Conservation (phyloP, 2,797 vertebrate genomes). For the Mallotus villosus region DNA sequence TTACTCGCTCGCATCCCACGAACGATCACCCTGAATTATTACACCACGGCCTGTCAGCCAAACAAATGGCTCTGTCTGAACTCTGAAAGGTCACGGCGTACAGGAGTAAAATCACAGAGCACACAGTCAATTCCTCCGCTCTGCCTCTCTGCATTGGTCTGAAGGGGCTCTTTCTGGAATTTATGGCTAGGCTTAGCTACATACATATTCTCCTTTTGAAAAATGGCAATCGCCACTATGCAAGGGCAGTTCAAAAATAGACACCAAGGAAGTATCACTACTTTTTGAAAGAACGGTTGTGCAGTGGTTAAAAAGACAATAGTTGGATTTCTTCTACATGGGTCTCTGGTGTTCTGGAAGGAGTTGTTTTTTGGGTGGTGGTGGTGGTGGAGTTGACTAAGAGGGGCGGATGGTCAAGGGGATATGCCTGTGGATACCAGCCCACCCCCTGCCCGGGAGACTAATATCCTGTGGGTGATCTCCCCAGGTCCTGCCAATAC, state of each 20-base stretch:
- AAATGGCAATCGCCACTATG: conserved; percentile 54
- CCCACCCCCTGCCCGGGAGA: conserved; percentile 48
- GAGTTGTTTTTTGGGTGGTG: conserved; percentile 19
- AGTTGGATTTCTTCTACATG: not conserved
- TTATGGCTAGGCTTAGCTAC: conserved; percentile 53
- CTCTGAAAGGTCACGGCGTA: conserved; percentile 69
- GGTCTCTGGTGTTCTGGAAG: not conserved
- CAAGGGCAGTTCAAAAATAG: conserved; percentile 55
- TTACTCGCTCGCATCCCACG: conserved; percentile 48
- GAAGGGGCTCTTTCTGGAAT: conserved; percentile 66
- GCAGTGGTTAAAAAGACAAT: not conserved
- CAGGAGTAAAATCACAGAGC: conserved; percentile 60
- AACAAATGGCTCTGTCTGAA: conserved; percentile 70
- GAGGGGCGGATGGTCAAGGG: conserved; percentile 13
- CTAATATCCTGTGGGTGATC: conserved; percentile 66
- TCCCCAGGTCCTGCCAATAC: conserved; percentile 53
- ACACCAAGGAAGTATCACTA: conserved; percentile 22
- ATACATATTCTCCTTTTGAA: conserved; percentile 61
- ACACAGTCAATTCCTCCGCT: conserved; percentile 55
- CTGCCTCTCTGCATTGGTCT: conserved; percentile 17
- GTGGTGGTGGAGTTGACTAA: conserved; percentile 1
- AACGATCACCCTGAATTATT: conserved; percentile 65
- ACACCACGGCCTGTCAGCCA: conserved; percentile 58
- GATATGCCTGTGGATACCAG: conserved; percentile 28
- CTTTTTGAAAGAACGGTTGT: not conserved